Conservation (phyloP, 2,113 vertebrate species). For the Myiagra hebetior region DNA sequence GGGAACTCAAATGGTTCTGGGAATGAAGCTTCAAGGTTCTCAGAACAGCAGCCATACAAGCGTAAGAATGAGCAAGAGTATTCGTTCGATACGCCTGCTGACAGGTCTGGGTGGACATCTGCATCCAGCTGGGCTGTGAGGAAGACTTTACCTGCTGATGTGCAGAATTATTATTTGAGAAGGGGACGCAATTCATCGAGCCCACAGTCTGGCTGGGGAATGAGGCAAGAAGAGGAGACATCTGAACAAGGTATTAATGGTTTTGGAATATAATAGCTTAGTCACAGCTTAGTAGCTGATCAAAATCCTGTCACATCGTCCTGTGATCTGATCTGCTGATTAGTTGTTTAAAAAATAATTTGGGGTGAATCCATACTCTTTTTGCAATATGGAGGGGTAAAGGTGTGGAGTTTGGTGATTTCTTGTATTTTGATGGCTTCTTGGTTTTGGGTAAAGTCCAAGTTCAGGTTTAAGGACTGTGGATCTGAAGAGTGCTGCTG, state of each 20-base stretch:
- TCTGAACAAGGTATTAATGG: conserved; percentile 74
- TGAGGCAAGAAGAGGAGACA: conserved; percentile 83
- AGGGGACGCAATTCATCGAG: conserved; percentile 81
- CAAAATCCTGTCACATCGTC: neutral
- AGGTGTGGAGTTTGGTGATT: neutral
- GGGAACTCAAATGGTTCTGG: conserved; percentile 85
- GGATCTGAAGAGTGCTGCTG: neutral
- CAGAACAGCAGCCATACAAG: conserved; percentile 81
- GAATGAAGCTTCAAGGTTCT: conserved; percentile 84
- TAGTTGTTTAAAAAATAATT: neutral
- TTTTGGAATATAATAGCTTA: neutral
- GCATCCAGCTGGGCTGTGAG: conserved; percentile 96
- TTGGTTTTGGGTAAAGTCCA: neutral
- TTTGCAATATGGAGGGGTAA: neutral
- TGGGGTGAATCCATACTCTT: neutral
- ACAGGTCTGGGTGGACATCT: conserved; percentile 95
- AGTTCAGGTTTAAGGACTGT: neutral
- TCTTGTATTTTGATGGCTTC: neutral
- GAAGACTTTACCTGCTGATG: conserved; percentile 92
- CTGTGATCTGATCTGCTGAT: neutral
- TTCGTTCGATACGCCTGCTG: conserved; percentile 78
- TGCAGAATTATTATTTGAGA: conserved; percentile 95
- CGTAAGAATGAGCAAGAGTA: conserved; percentile 82
- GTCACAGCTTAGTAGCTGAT: neutral
- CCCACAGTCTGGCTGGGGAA: conserved; percentile 80